Base-by-base conservation (phyloP, 2,797 vertebrate species). In the Australoheros facetus region DNA sequence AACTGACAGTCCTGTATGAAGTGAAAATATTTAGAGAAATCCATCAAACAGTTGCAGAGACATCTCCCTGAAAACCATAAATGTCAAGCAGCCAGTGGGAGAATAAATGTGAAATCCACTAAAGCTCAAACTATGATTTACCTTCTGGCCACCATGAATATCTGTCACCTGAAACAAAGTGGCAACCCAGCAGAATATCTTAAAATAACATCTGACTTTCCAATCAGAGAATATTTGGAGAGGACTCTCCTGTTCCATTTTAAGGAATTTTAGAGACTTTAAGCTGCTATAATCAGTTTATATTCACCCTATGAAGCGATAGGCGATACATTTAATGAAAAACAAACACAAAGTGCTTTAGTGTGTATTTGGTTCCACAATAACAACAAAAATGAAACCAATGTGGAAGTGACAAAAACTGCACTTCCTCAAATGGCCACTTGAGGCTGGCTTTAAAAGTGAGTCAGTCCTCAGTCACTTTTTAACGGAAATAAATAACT, bases 171-270 rank as follows among this genome's bases (percentile, higher is more conserved):
- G 23, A 5, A 48, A 66, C 23, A 23, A 48, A 66, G 9, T 14
- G 26, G 14, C 60, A 19, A 66, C 45, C 39, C 26, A 64, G 21
- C 60, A 45, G 39, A 28, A 64, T 0, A 45, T 64, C 42, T 64
- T 26, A 64, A 64, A 64, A 45, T 26, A 39, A 0, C 17, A 39
- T 1, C 59, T 3, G 1, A 10, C 7, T 5, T 42, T 23, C 0
- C 0, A 23, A 62, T 42, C 0, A 62, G 13, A 26, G 21, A 45
- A 64, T 26, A 5, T 23, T 0, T 1, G 8, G 11, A n/a, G 21
- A 45, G 21, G 45, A 37, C 32, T 3, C 6, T 32, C 26, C 17
- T 45, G 9, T 45, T 45, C 3, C 14, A 66, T 66, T 28, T 66
- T 4, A 0, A 0, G 23, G 21, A 45, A 11, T 48, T 66, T 66